Evolutionary conservation across 2,113 vertebrate species (phyloP).

Genomic region (Pituophis catenifer): DNA sequence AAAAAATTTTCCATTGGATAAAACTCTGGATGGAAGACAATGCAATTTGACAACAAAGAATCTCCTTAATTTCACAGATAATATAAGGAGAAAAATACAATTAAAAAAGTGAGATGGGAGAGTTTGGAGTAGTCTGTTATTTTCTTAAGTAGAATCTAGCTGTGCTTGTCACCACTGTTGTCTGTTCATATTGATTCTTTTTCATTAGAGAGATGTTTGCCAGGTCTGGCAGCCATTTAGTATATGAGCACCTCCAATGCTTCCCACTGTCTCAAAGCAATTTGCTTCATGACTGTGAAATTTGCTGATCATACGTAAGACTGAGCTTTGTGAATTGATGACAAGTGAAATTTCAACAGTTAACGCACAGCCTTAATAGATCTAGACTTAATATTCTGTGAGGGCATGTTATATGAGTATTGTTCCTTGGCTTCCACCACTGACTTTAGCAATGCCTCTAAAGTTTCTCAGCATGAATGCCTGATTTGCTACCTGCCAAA

Average conservation of each 20-base stretch:
- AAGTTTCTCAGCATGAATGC: background rate
- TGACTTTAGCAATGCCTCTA: background rate
- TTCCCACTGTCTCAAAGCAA: slow-evolving; percentile 18
- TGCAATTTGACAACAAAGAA: background rate
- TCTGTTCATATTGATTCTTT: slow-evolving; percentile 5
- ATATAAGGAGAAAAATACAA: slow-evolving; percentile 18
- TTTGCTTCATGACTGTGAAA: slow-evolving; percentile 16
- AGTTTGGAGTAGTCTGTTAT: background rate
- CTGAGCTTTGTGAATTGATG: slow-evolving; percentile 3
- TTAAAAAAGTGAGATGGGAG: background rate
- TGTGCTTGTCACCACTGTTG: background rate
- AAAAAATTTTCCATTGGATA: background rate
- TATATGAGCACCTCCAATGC: background rate
- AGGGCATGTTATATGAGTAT: background rate
- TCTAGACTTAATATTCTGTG: background rate
- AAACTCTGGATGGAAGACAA: background rate
- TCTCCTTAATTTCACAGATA: background rate
- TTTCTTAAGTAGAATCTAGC: background rate
- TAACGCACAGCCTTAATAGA: background rate
- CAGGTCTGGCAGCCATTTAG: background rate
- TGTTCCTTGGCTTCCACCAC: background rate
- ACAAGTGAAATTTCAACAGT: background rate
- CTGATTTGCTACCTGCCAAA: background rate
- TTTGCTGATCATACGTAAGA: accelerated
- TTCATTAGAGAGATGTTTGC: background rate